A percentile compares a stretch with the other conserved stretches of the same genome.
Evolutionary conservation across 2,797 vertebrate species (phyloP).

Genomic region (Eulemur mongoz): DNA sequence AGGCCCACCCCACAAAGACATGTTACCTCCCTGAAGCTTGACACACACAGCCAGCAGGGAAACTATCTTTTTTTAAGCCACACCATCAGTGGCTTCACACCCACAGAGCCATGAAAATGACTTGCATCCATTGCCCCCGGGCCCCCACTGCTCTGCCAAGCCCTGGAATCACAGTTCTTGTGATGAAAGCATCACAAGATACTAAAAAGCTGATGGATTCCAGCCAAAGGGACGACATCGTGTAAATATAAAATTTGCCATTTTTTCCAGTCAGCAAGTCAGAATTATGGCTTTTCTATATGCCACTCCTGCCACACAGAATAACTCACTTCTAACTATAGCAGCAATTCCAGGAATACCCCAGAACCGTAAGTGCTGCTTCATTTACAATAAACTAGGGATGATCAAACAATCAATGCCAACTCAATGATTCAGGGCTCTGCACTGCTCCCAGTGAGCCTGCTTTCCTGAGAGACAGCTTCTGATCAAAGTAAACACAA

Average conservation of each 20-base stretch:
- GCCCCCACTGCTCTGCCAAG: not conserved
- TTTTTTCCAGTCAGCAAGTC: conserved; percentile 71
- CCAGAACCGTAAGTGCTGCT: conserved; percentile 55
- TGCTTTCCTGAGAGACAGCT: not conserved
- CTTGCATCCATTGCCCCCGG: not conserved
- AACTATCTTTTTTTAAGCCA: not conserved
- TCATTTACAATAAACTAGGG: conserved; percentile 73
- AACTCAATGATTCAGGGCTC: not conserved
- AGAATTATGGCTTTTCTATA: conserved; percentile 75
- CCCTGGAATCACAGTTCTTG: not conserved
- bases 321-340: conserved; percentile 70
- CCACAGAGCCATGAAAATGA: not conserved
- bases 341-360: conserved; percentile 80
- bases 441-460: not conserved
- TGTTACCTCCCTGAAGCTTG: not conserved
- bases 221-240: conserved; percentile 43
- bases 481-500: conserved; percentile 13
- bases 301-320: conserved; percentile 67
- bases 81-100: not conserved
- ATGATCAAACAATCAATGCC: conserved; percentile 69
- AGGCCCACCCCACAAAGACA: not conserved
- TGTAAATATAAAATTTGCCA: conserved; percentile 61
- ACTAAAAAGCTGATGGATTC: conserved; percentile 36
- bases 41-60: not conserved
- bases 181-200: not conserved